These are phyloP conservation scores for Eudorcas thomsonii DNA, from an alignment of 2,113 vertebrate genomes.

Conservation along the genomic window DNA sequence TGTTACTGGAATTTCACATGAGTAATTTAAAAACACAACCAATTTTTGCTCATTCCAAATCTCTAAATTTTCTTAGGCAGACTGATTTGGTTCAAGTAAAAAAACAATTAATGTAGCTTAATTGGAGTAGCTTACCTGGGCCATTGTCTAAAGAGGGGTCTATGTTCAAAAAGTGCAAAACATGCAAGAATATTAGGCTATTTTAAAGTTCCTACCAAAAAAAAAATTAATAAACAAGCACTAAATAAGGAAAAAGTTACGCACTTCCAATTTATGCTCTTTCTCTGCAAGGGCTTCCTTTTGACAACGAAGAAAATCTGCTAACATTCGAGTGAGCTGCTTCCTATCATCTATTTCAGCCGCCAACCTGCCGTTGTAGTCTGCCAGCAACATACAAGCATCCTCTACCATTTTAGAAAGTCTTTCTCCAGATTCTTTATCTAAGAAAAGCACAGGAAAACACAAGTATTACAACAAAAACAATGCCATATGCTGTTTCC, in stretches of 20 bases:
- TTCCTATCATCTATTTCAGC: constrained; percentile 98
- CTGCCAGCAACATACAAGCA: constrained; percentile 97
- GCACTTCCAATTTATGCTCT: constrained; percentile 99
- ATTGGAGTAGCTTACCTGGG: constrained; percentile 33
- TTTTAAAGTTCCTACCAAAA: constrained; percentile 60
- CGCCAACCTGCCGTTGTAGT: constrained; percentile 98
- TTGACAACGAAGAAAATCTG: constrained; percentile 95
- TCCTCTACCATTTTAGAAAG: constrained; percentile 91
- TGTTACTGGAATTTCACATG: neutral
- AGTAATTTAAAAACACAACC: constrained; percentile 27
- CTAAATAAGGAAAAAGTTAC: constrained; percentile 84
- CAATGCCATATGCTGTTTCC: neutral
- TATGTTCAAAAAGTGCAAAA: constrained; percentile 3
- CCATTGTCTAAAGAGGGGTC: constrained; percentile 20
- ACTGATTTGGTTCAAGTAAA: neutral
- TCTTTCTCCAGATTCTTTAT: constrained; percentile 86
- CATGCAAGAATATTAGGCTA: neutral
- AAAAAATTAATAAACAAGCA: constrained; percentile 74
- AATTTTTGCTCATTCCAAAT: constrained; percentile 32
- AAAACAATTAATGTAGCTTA: neutral
- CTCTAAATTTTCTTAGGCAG: constrained; percentile 27
- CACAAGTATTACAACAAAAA: constrained; percentile 51
- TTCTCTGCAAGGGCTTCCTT: constrained; percentile 96
- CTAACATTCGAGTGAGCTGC: constrained; percentile 94
- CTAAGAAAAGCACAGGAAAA: constrained; percentile 72